Base-by-base conservation (phyloP, 2,797 vertebrate species). In the Bradypodion ventrale region DNA sequence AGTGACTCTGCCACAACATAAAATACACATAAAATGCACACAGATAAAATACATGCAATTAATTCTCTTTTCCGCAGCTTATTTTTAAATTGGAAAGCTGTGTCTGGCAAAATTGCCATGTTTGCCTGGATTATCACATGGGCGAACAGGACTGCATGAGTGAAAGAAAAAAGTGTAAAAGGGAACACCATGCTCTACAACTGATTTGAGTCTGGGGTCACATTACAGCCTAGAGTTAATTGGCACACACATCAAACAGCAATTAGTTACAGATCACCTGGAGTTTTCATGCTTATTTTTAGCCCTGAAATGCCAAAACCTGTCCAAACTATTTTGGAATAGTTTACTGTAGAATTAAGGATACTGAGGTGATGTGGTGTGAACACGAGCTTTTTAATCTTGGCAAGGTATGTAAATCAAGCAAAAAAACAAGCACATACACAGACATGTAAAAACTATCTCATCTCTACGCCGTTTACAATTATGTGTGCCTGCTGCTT, bases 181-280 rank as follows among this genome's bases (percentile, higher is more conserved):
- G 46, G 63, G 75, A 72, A 72, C 42, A 35, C 69, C 83, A 35
- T 60, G 52, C 52, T 2, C 40, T 40, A 78, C 49, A 60, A 37
- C 37, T 62, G 66, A 59, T 62, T 62, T 78, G 75, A 73, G 68
- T 78, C 56, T 60, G 32, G 68, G 83, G 59, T 40, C 16, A 8
- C 32, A 49, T 73, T 84, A 44, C 59, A 78, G 32, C 40, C 56
- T n/a, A 59, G 40, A 37, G 56, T 84, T 72, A 84, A 84, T n/a
- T 78, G 83, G 68, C 37, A 66, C 60, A 83, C 52, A 75, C 5
- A 69, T 52, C 75, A 78, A 78, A 72, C 23, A 46, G 74, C 75
- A 84, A 84, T 78, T 78, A 78, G 75, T 60, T 84, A 35, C 68
- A 63, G 76, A n/a, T 78, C 83, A 63, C 75, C 83, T 73, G 68